Percentiles rank a stretch among this genome's conserved stretches.
phyloP scores from a whole-genome alignment of 2,113 vertebrate species.

The Cnemophilus loriae region DNA sequence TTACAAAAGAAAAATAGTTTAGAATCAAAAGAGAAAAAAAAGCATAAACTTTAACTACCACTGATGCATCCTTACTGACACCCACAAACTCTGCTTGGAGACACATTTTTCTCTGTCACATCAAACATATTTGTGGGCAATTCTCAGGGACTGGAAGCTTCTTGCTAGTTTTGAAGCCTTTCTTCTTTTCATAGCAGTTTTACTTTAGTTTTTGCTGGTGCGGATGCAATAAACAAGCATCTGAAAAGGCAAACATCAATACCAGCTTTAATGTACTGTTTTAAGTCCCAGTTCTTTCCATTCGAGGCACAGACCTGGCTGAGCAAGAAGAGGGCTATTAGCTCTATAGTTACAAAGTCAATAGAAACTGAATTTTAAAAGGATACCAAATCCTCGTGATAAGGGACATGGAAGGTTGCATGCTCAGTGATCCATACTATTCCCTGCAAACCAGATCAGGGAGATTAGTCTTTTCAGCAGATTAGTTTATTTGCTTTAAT shows the following conservation, averaged over 20 bases:
- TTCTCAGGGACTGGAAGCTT: background rate
- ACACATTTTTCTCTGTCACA: background rate
- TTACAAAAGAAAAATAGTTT: background rate
- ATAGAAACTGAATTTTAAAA: constrained; percentile 52
- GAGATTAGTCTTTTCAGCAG: constrained; percentile 3
- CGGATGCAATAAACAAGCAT: background rate
- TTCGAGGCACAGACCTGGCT: background rate
- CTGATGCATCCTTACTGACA: background rate
- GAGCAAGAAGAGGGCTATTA: constrained; percentile 27
- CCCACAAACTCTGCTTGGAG: background rate
- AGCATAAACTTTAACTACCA: background rate
- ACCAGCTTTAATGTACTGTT: background rate
- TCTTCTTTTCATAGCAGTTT: background rate
- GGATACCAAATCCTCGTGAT: constrained; percentile 24
- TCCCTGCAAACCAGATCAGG: constrained; percentile 31
- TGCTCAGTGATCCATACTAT: constrained; percentile 1
- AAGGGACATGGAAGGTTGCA: constrained; percentile 13
- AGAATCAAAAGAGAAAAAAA: background rate
- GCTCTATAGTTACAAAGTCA: constrained; percentile 32
- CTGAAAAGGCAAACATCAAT: background rate
- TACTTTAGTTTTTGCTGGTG: background rate
- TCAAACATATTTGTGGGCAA: background rate
- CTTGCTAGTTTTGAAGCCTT: background rate
- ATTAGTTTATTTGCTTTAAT: constrained; percentile 48
- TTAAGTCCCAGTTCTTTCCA: background rate